These are phyloP conservation scores for Drosophila rubida DNA, from an alignment of 2,888 invertebrate species.

Conservation along the genomic window DNA sequence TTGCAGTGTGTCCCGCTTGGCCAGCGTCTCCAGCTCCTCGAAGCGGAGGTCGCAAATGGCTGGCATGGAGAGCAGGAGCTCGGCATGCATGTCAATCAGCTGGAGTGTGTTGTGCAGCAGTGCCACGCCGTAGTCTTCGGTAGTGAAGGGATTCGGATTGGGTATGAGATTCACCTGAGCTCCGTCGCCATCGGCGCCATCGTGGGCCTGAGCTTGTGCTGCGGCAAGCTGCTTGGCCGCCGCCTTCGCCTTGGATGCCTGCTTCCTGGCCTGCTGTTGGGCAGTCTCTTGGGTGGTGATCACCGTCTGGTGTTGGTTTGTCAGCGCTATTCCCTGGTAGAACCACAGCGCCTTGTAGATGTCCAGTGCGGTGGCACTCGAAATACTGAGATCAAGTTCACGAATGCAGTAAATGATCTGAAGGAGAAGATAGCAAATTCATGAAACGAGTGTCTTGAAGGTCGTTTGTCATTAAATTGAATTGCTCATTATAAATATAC, in stretches of 20 bases:
- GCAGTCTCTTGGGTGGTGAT: constrained; percentile 76
- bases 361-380: constrained; percentile 84
- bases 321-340: constrained; percentile 83
- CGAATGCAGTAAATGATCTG: constrained; percentile 84
- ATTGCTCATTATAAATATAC: too few species aligned
- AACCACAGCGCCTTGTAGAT: constrained; percentile 84
- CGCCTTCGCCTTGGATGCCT: constrained; percentile 68
- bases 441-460: too few species aligned
- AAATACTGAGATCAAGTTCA: constrained; percentile 84
- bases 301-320: constrained; percentile 80
- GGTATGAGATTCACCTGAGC: constrained; percentile 65
- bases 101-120: constrained; percentile 84
- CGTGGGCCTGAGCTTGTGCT: constrained; percentile 58
- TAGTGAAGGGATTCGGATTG: constrained; percentile 83
- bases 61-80: constrained; percentile 79
- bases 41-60: constrained; percentile 83
- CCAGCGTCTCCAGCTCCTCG: constrained; percentile 84
- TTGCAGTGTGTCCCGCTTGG: constrained; percentile 83
- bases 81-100: constrained; percentile 85
- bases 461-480: neutral
- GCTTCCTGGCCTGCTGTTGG: constrained; percentile 59
- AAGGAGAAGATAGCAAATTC: neutral
- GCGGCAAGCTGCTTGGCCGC: constrained; percentile 55
- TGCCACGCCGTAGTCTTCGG: constrained; percentile 84
- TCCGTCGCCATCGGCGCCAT: constrained; percentile 46